Evolutionary conservation across 2,888 invertebrate species (phyloP).

Genomic region (Poecilobothrus nobilitatus): DNA sequence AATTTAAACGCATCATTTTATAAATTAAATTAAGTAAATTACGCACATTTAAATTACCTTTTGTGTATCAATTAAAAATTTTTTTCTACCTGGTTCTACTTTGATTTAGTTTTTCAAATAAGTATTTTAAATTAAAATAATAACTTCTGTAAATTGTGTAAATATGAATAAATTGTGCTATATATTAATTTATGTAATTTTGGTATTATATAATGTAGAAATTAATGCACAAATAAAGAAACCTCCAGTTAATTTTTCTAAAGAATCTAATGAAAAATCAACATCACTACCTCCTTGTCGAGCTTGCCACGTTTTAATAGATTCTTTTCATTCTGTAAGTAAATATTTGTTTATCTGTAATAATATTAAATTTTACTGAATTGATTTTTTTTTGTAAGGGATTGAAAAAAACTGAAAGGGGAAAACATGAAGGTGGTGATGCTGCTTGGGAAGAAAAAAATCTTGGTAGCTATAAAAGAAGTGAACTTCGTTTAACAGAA

Average conservation of each 20-base stretch:
- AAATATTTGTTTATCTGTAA: neutral
- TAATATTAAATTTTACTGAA: neutral
- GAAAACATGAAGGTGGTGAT: conserved; percentile 88
- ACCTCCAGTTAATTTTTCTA: conserved; percentile 28
- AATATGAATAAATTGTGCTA: neutral
- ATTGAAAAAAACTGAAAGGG: conserved; percentile 69
- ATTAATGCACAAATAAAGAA: conserved; percentile 8
- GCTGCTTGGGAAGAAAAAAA: conserved; percentile 90
- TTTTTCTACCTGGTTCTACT: too few relatives aligned
- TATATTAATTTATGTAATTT: neutral
- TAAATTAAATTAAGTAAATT: too few relatives aligned
- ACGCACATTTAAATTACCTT: too few relatives aligned
- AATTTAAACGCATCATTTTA: too few relatives aligned
- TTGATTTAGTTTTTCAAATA: too few relatives aligned
- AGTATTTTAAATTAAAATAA: too few relatives aligned
- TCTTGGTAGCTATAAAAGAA: conserved; percentile 68
- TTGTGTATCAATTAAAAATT: too few relatives aligned
- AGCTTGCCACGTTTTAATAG: conserved; percentile 63
- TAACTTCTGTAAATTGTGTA: too few relatives aligned
- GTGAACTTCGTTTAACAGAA: conserved; percentile 84
- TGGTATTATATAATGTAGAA: neutral
- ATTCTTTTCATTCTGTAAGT: conserved; percentile 58
- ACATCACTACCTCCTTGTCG: conserved; percentile 65
- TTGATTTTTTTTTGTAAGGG: conserved; percentile 44
- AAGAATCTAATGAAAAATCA: conserved; percentile 33